Conservation (phyloP, 2,888 invertebrate species). For the Gasteruption jaculator region DNA sequence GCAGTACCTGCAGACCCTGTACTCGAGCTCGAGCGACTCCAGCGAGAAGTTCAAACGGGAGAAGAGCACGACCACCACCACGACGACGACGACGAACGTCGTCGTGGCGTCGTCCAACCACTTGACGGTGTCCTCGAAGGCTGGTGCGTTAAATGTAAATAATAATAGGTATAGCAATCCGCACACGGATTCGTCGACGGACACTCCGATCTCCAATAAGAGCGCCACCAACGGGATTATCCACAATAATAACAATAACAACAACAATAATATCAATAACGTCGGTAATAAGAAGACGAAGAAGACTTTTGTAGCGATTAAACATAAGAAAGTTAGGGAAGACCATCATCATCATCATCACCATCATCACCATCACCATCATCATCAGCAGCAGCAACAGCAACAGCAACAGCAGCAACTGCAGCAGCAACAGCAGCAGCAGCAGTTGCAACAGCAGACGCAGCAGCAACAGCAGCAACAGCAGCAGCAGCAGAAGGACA, state of each 20-base stretch:
- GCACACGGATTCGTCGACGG: slow-evolving; percentile 48
- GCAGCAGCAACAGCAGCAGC: too few species aligned
- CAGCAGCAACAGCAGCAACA: slow-evolving; percentile 21
- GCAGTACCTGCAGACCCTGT: slow-evolving; percentile 76
- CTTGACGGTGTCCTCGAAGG: slow-evolving; percentile 46
- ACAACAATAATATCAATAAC: slow-evolving; percentile 47
- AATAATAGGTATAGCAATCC: slow-evolving; percentile 49
- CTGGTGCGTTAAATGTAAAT: slow-evolving; percentile 48
- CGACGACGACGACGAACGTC: too few species aligned
- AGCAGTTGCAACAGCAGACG: slow-evolving; percentile 27
- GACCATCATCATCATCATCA: slow-evolving; percentile 38
- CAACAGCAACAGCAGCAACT: too few species aligned
- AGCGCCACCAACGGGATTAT: slow-evolving; percentile 52
- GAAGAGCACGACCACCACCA: slow-evolving; percentile 31
- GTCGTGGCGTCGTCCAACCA: slow-evolving; percentile 39
- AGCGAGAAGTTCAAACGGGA: slow-evolving; percentile 54
- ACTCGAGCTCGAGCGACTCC: slow-evolving; percentile 72
- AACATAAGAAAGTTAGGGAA: slow-evolving; percentile 54
- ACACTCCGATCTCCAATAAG: slow-evolving; percentile 51
- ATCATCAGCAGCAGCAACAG: too few species aligned
- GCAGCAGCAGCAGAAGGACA: slow-evolving; percentile 25
- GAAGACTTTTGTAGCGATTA: slow-evolving; percentile 59
- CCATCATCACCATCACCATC: too few species aligned
- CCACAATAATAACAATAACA: slow-evolving; percentile 52
- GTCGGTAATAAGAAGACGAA: slow-evolving; percentile 58